Conservation (phyloP, 2,797 vertebrate genomes). For the Diplodus sargus region DNA sequence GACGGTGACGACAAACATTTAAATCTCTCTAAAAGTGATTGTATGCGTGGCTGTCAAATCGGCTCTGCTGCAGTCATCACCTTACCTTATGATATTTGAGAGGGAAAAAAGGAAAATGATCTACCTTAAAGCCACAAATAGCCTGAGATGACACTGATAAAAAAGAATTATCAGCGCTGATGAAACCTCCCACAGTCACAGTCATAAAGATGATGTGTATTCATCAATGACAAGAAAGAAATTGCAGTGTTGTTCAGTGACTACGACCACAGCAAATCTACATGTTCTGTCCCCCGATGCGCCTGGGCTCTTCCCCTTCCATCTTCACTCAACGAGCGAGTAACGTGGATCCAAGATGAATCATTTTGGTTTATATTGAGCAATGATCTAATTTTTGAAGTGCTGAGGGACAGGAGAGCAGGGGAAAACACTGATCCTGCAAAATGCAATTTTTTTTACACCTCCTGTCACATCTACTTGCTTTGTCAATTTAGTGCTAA, state of each 20-base stretch:
- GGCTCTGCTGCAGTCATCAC: conserved; percentile 33
- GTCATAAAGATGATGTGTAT: conserved; percentile 53
- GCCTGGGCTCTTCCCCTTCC: conserved; percentile 56
- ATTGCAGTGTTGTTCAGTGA: conserved; percentile 37
- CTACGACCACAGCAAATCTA: conserved; percentile 52
- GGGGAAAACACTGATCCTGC: conserved; percentile 74
- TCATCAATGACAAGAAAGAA: conserved; percentile 59
- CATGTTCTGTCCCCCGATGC: conserved; percentile 57
- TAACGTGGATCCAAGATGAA: conserved; percentile 71
- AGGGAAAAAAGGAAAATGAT: conserved; percentile 16
- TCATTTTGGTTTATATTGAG: conserved; percentile 78
- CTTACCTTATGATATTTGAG: conserved; percentile 17
- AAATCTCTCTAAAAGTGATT: conserved; percentile 51
- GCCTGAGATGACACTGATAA: conserved; percentile 52
- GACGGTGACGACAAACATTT: conserved; percentile 58
- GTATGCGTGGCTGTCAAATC: conserved; percentile 13
- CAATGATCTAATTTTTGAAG: conserved; percentile 79
- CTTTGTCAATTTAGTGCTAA: conserved; percentile 82
- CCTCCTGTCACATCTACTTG: conserved; percentile 82
- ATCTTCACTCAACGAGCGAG: conserved; percentile 67
- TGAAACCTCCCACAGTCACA: conserved; percentile 40
- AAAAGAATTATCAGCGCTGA: conserved; percentile 54
- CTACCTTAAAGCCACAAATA: conserved; percentile 56
- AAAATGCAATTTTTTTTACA: conserved; percentile 84
- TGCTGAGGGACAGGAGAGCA: conserved; percentile 69